Evolutionary conservation across 2,797 vertebrate species (phyloP).

Genomic region (Enteromius fasciolatus): DNA sequence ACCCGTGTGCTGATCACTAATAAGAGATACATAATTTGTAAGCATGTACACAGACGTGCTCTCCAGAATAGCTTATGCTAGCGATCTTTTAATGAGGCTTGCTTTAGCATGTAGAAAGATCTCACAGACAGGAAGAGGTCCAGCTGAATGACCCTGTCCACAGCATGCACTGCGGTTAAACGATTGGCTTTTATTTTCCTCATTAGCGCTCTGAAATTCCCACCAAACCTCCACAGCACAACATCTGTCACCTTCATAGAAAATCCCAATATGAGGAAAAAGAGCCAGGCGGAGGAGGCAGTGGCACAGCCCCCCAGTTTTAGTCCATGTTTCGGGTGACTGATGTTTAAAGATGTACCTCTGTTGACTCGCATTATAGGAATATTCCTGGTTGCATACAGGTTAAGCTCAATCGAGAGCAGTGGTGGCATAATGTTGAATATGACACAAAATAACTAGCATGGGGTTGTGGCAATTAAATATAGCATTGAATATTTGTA

Average conservation of each 20-base stretch:
- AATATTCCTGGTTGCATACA: not conserved
- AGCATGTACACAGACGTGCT: not conserved
- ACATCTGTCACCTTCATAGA: slow-evolving; percentile 34
- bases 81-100: slow-evolving; percentile 58
- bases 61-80: slow-evolving; percentile 28
- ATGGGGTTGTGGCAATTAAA: not conserved
- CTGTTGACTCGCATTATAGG: not conserved
- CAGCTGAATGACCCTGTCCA: slow-evolving; percentile 35
- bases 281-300: not conserved
- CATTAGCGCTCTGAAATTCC: slow-evolving; percentile 44
- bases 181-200: slow-evolving; percentile 51
- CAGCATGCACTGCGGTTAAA: slow-evolving; percentile 27
- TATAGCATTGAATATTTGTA: not conserved
- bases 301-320: not conserved
- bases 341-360: not conserved
- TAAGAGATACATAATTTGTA: slow-evolving; percentile 31
- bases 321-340: not conserved
- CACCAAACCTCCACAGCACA: slow-evolving; percentile 4
- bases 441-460: not conserved
- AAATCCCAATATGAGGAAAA: slow-evolving; percentile 1
- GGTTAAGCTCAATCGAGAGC: not conserved
- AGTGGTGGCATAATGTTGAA: not conserved
- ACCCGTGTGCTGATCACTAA: slow-evolving; percentile 41
- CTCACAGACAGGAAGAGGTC: slow-evolving; percentile 33
- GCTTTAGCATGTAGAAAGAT: slow-evolving; percentile 9